These are phyloP conservation scores for Enteromius paludinosus DNA, from an alignment of 2,797 vertebrate species.

Conservation along the genomic window DNA sequence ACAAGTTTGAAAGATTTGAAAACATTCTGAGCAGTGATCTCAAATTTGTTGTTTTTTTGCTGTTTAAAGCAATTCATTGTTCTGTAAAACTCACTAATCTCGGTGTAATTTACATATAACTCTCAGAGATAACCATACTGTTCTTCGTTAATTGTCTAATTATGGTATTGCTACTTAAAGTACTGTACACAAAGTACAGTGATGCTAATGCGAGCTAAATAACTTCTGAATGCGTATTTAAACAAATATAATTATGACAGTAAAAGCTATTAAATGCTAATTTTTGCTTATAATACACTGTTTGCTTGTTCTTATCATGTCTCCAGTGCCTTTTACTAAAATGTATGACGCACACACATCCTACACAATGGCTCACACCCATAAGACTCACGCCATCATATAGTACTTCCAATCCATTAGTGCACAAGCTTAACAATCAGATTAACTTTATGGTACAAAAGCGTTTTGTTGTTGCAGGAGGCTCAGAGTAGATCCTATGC, in stretches of 20 bases:
- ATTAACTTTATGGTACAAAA: constrained; percentile 37
- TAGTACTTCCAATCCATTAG: constrained; percentile 32
- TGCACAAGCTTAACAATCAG: constrained; percentile 17
- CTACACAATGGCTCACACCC: constrained; percentile 6
- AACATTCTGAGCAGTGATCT: not conserved
- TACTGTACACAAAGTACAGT: not conserved
- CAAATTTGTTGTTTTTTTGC: not conserved
- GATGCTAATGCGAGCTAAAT: not conserved
- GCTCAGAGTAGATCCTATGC: constrained; percentile 33
- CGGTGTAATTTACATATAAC: not conserved
- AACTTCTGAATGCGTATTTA: not conserved
- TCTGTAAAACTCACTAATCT: not conserved
- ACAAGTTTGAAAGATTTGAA: constrained; percentile 1
- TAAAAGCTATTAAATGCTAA: not conserved
- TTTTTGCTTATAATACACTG: not conserved
- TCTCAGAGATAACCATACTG: not conserved
- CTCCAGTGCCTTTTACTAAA: constrained; percentile 3
- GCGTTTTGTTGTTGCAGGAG: not conserved
- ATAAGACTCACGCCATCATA: constrained; percentile 28
- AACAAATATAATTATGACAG: not conserved
- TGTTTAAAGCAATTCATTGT: not conserved
- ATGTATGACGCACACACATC: not conserved
- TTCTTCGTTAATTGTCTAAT: not conserved
- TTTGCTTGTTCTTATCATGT: not conserved
- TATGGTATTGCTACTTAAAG: not conserved